phyloP scores from a whole-genome alignment of 2,888 invertebrate genomes.

The Mantis religiosa region DNA sequence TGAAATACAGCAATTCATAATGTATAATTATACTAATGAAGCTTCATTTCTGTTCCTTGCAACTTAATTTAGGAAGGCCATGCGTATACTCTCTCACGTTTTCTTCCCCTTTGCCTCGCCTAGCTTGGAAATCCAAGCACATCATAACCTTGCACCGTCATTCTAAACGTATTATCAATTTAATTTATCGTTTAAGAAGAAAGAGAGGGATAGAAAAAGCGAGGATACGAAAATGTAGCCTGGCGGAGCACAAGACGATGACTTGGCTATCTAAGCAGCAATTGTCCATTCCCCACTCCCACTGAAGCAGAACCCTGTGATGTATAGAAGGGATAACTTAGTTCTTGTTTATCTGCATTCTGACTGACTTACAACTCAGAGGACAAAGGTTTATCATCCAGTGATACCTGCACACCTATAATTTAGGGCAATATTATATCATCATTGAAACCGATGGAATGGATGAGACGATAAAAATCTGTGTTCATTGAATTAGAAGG shows the following conservation, averaged over 20 bases:
- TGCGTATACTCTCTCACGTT: neutral
- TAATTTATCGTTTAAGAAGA: neutral
- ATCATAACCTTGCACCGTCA: neutral
- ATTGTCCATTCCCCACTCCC: neutral
- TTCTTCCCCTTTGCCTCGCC: neutral
- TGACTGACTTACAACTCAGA: neutral
- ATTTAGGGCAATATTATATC: neutral
- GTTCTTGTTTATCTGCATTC: neutral
- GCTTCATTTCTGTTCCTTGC: neutral
- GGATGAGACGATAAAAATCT: neutral
- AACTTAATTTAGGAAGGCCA: neutral
- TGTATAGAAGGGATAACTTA: neutral
- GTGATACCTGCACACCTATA: neutral
- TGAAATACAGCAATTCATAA: neutral
- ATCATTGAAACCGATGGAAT: neutral
- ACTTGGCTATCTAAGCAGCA: neutral
- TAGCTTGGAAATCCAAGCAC: neutral
- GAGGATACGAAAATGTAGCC: neutral
- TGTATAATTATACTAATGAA: neutral
- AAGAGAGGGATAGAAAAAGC: neutral
- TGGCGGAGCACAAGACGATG: neutral
- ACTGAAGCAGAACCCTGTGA: neutral
- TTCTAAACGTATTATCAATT: neutral
- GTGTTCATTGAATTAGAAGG: neutral
- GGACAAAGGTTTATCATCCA: neutral